Percentiles rank a stretch among this genome's conserved stretches.
phyloP scores from a whole-genome alignment of 2,888 invertebrate species.

The Busseola fusca region DNA sequence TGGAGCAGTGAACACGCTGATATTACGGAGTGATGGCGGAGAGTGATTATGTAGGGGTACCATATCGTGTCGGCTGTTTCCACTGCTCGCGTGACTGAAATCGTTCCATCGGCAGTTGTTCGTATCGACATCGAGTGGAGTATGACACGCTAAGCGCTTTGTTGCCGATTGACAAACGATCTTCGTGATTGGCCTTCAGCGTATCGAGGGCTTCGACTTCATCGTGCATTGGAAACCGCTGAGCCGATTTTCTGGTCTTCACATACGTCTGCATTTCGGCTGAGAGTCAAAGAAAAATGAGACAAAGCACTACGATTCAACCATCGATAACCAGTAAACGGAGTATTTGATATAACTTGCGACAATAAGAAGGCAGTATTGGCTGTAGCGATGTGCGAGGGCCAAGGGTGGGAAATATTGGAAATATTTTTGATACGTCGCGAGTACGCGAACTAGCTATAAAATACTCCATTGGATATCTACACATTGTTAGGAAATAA shows the following conservation, averaged over 20 bases:
- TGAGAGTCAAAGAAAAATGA: constrained; percentile 37
- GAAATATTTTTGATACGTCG: constrained; percentile 32
- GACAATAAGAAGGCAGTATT: constrained; percentile 44
- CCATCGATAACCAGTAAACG: constrained; percentile 49
- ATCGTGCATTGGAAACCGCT: constrained; percentile 61
- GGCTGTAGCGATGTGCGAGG: constrained; percentile 27
- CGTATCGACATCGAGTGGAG: constrained; percentile 79
- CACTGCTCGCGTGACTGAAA: constrained; percentile 77
- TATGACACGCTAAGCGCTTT: constrained; percentile 80
- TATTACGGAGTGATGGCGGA: constrained; percentile 63
- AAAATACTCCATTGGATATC: constrained; percentile 37
- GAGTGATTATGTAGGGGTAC: constrained; percentile 67
- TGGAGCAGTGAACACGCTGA: constrained; percentile 65
- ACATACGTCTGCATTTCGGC: constrained; percentile 53
- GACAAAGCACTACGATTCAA: constrained; percentile 25
- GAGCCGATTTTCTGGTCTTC: constrained; percentile 59
- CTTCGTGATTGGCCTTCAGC: constrained; percentile 75
- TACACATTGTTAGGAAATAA: constrained; percentile 20
- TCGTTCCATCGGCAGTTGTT: constrained; percentile 74
- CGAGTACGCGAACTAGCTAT: constrained; percentile 15
- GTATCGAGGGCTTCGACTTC: constrained; percentile 66
- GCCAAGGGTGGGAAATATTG: constrained; percentile 26
- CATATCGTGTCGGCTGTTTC: constrained; percentile 65
- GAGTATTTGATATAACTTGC: constrained; percentile 33
- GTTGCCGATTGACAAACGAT: constrained; percentile 78